A percentile compares a stretch with the other conserved stretches of the same genome.
phyloP scores from a whole-genome alignment of 1,140 invertebrate species.

The Danaus melanippus region DNA sequence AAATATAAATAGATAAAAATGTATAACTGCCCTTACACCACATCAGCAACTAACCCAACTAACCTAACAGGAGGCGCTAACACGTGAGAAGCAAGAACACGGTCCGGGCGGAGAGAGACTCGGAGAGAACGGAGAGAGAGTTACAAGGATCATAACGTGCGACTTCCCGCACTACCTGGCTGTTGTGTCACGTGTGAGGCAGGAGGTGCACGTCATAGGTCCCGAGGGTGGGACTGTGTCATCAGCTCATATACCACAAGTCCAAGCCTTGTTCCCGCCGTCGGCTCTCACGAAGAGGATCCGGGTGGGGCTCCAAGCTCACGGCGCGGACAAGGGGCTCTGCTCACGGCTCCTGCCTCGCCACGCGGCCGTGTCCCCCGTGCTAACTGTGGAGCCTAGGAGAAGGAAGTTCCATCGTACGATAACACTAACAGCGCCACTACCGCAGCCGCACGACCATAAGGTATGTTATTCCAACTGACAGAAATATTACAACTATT shows the following conservation, averaged over 20 bases:
- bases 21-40: too few species aligned
- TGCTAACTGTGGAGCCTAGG: constrained; percentile 96
- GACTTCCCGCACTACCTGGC: constrained; percentile 98
- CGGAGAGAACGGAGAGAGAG: constrained; percentile 73
- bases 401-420: constrained; percentile 96
- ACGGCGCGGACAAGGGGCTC: constrained; percentile 88
- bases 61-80: constrained; percentile 82
- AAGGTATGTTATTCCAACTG: constrained; percentile 25
- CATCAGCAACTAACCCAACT: too few species aligned
- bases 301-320: constrained; percentile 95
- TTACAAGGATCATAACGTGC: constrained; percentile 93
- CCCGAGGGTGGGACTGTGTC: constrained; percentile 96
- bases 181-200: constrained; percentile 91
- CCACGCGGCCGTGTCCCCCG: constrained; percentile 93
- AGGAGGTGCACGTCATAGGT: constrained; percentile 95
- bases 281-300: constrained; percentile 96
- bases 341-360: constrained; percentile 87
- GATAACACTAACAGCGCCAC: constrained; percentile 95
- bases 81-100: constrained; percentile 90
- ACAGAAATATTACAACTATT: background rate
- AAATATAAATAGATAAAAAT: too few species aligned
- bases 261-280: constrained; percentile 95
- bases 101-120: constrained; percentile 71
- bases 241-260: constrained; percentile 92
- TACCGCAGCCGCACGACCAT: constrained; percentile 77